A percentile compares a stretch with the other conserved stretches of the same genome.
These are phyloP conservation scores for Microplitis mediator DNA, from an alignment of 1,140 invertebrate species.

Conservation along the genomic window DNA sequence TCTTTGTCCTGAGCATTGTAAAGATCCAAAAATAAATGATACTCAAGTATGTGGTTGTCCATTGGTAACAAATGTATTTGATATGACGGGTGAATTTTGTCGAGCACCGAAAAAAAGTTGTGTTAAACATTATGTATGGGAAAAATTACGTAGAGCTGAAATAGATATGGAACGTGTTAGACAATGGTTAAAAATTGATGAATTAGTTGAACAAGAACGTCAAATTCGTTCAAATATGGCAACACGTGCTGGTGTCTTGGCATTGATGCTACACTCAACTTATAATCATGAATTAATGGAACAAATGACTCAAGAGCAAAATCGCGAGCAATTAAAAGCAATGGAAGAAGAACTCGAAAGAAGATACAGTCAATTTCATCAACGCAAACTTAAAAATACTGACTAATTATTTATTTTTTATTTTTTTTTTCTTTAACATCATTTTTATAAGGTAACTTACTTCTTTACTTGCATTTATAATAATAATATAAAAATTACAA, in stretches of 20 bases:
- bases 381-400: conserved; percentile 36
- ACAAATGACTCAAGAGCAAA: conserved; percentile 63
- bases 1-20: conserved; percentile 96
- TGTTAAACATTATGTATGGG: conserved; percentile 92
- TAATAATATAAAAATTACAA: too few species aligned
- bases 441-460: too few species aligned
- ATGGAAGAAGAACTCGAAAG: conserved; percentile 58
- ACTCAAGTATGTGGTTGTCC: conserved; percentile 91
- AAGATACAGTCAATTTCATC: conserved; percentile 46
- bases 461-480: too few species aligned
- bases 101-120: conserved; percentile 89
- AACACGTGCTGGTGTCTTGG: conserved; percentile 87
- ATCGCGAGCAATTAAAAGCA: conserved; percentile 54
- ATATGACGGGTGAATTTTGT: conserved; percentile 82
- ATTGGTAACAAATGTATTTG: conserved; percentile 81
- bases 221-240: conserved; percentile 87
- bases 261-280: conserved; percentile 92
- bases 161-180: conserved; percentile 78
- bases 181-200: conserved; percentile 93
- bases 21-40: conserved; percentile 89
- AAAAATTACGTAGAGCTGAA: conserved; percentile 90
- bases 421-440: too few species aligned
- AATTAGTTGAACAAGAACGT: conserved; percentile 92
- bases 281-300: conserved; percentile 93
- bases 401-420: neutral